phyloP scores from a whole-genome alignment of 2,797 vertebrate genomes.

The Argya squamiceps region DNA sequence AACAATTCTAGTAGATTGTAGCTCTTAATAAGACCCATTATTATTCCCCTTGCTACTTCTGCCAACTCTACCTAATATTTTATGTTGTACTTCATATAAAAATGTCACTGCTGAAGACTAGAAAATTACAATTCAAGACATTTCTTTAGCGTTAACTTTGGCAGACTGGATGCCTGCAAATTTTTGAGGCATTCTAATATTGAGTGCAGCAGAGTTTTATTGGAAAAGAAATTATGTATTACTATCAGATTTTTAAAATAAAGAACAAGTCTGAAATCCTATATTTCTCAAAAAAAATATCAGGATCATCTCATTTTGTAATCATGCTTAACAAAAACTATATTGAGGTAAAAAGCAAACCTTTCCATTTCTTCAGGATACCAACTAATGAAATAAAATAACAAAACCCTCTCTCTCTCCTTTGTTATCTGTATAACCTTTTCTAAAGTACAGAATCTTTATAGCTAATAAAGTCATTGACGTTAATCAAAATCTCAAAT shows the following conservation, averaged over 20 bases:
- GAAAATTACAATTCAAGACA: neutral
- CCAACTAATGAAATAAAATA: neutral
- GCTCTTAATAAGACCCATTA: neutral
- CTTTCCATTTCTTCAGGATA: neutral
- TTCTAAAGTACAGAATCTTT: neutral
- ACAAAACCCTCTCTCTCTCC: neutral
- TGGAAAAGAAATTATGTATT: neutral
- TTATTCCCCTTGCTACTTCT: neutral
- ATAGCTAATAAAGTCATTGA: neutral
- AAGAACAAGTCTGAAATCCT: neutral
- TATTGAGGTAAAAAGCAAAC: neutral
- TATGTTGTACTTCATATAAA: neutral
- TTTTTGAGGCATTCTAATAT: neutral
- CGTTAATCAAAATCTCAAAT: neutral
- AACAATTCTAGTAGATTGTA: neutral
- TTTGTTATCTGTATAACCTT: neutral
- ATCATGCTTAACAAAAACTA: neutral
- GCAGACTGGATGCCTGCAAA: neutral
- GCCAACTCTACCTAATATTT: neutral
- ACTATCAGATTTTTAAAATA: neutral
- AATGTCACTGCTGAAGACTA: neutral
- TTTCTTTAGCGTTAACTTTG: neutral
- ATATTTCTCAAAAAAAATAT: neutral
- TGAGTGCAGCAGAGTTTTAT: neutral
- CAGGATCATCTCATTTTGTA: neutral